Conservation (phyloP, 2,888 invertebrate genomes). For the Plebejus anna region DNA sequence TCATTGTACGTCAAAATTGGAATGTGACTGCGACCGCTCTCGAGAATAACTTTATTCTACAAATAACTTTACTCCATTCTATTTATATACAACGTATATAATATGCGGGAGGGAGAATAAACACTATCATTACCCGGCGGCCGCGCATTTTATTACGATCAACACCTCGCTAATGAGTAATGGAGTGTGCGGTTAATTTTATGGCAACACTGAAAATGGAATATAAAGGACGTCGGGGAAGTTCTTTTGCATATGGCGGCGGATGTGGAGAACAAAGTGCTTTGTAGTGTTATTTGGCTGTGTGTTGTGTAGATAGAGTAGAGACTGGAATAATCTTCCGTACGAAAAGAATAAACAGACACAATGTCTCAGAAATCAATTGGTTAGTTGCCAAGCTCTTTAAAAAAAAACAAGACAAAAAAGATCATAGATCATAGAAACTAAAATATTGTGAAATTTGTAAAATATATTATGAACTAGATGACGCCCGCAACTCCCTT, state of each 20-base stretch:
- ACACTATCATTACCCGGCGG: constrained; percentile 36
- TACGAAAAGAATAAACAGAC: no score
- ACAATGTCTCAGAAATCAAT: no score
- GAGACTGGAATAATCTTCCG: no score
- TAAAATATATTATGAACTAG: no score
- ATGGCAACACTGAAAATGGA: constrained; percentile 27
- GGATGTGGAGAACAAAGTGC: background rate
- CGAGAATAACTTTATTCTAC: no score
- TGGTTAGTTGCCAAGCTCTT: no score
- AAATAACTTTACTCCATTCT: background rate
- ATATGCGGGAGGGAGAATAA: constrained; percentile 36
- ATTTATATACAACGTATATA: constrained; percentile 7
- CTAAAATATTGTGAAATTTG: no score
- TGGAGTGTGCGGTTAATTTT: constrained; percentile 46
- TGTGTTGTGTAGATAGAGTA: no score
- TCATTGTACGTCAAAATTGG: background rate
- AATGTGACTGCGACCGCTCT: background rate
- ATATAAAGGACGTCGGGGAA: constrained; percentile 6
- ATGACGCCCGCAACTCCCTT: no score
- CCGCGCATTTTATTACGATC: constrained; percentile 60
- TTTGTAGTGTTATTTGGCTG: background rate
- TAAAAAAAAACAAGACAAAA: no score
- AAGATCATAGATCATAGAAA: no score
- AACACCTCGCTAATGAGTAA: constrained; percentile 60
- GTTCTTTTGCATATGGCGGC: constrained; percentile 12